Base-by-base conservation (phyloP, 2,888 invertebrate genomes). In the Xestoiulus laeticollis region DNA sequence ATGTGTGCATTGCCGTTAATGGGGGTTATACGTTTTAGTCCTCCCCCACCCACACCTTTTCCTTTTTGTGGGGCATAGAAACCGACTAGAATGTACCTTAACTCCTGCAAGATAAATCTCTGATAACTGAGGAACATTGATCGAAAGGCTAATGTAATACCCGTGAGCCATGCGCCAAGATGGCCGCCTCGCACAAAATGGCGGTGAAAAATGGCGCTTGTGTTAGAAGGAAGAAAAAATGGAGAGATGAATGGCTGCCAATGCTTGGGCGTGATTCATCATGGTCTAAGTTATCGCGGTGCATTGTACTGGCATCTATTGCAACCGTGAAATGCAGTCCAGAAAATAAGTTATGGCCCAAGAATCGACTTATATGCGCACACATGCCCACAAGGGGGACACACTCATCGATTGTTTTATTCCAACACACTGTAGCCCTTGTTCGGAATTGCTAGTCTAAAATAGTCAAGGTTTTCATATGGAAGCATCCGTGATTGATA, bases 221-320 rank as follows among this genome's bases (percentile, higher is more conserved):
- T 22, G 32, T n/a, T 32, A 48, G 32, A 86, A 22, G 82, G 12
- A 87, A 19, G 44, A 68, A 87, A 87, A 87, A 53, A 87, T 32
- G 19, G 82, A 22, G 87, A 44, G 82, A 87, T 87, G 87, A 83
- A 87, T 87, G 87, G 83, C 87, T 87, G 87, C 87, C 83, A 83
- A 83, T 43, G 48, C 87, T 53, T 26, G 87, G 83, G 83, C 87
- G 87, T 59, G 87, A 87, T 87, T 68, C 87, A 87, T 87, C 87
- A 87, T 83, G 87, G 83, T 33, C 19, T 84, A 84, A 84, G 84
- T 84, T 84, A 84, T 84, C 84, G 84, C 33, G 84, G 84, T 38
- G 84, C 84, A 84, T 84, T 84, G 84, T 84, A 84, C 84, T 84
- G 84, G 84, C 84, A 84, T 84, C 84, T 84, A 84, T 84, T 26